Evolutionary conservation across 2,113 vertebrate species (phyloP).

Genomic region (Numida meleagris): DNA sequence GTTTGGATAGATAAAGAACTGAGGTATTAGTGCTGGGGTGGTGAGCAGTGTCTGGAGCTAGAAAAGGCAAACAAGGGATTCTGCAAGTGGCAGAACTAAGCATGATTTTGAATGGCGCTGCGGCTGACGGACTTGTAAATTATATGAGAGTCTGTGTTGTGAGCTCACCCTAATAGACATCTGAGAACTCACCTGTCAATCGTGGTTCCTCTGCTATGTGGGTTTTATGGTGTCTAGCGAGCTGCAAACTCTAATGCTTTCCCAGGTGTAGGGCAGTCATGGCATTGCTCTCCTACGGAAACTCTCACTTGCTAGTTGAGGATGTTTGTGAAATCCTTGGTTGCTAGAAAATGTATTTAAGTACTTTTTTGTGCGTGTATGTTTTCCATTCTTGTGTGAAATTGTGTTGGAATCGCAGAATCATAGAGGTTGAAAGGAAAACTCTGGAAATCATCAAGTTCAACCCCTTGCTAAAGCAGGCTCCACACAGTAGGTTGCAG

Average conservation of each 20-base stretch:
- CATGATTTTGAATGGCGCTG: conserved; percentile 11
- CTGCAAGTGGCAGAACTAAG: conserved; percentile 20
- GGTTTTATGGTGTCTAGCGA: conserved; percentile 14
- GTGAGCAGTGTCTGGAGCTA: not conserved
- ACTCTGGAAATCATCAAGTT: no score
- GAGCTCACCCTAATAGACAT: conserved; percentile 57
- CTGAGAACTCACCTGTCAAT: conserved; percentile 29
- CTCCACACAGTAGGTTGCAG: not conserved
- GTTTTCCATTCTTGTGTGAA: not conserved
- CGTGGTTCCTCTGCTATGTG: not conserved
- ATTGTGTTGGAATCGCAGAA: not conserved
- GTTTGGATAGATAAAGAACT: not conserved
- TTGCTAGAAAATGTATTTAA: not conserved
- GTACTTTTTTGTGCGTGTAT: not conserved
- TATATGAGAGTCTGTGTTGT: not conserved
- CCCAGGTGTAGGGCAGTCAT: not conserved
- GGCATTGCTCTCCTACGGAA: not conserved
- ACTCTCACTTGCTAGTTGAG: not conserved
- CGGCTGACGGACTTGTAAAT: conserved; percentile 44
- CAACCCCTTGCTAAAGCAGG: no score
- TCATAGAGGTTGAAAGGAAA: no score
- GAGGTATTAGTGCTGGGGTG: not conserved
- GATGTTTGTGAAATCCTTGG: not conserved
- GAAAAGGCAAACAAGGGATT: conserved; percentile 9
- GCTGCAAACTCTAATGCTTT: not conserved